Conservation (phyloP, 1,140 invertebrate genomes). For the Pemphigus obesinymphae region DNA sequence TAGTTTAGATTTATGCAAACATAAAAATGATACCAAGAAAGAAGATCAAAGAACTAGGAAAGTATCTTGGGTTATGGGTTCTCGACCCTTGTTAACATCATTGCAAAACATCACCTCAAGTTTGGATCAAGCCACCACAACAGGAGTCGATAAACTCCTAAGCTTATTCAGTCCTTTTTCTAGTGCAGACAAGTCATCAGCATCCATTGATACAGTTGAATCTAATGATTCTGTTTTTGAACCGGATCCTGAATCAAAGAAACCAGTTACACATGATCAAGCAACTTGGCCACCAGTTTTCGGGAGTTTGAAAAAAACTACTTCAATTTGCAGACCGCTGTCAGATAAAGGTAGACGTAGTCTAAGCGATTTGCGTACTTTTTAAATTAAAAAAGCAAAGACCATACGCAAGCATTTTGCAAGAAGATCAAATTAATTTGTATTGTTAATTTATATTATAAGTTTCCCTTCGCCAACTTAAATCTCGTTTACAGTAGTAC, state of each 20-base stretch:
- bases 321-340: constrained; percentile 14
- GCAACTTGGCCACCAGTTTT: constrained; percentile 36
- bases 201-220: constrained; percentile 25
- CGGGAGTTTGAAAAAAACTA: constrained; percentile 27
- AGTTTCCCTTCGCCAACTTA: background rate
- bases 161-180: constrained; percentile 34
- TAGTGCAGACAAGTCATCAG: constrained; percentile 16
- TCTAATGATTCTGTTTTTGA: constrained; percentile 38
- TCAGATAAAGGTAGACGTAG: constrained; percentile 38
- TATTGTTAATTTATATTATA: constrained; percentile 12
- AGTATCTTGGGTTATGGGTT: constrained; percentile 37
- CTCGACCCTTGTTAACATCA: constrained; percentile 22
- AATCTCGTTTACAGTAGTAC: constrained; percentile 25
- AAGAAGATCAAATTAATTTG: constrained; percentile 4
- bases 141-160: constrained; percentile 24
- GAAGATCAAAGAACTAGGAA: constrained; percentile 33
- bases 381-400: background rate
- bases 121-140: constrained; percentile 15
- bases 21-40: constrained; percentile 23
- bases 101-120: constrained; percentile 26
- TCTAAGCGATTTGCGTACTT: constrained; percentile 34
- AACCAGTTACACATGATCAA: constrained; percentile 31
- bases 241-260: constrained; percentile 10
- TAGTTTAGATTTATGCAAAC: constrained; percentile 36
- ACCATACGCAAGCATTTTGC: background rate